These are phyloP conservation scores for Pseudonaja textilis DNA, from an alignment of 2,113 vertebrate genomes.

Conservation along the genomic window DNA sequence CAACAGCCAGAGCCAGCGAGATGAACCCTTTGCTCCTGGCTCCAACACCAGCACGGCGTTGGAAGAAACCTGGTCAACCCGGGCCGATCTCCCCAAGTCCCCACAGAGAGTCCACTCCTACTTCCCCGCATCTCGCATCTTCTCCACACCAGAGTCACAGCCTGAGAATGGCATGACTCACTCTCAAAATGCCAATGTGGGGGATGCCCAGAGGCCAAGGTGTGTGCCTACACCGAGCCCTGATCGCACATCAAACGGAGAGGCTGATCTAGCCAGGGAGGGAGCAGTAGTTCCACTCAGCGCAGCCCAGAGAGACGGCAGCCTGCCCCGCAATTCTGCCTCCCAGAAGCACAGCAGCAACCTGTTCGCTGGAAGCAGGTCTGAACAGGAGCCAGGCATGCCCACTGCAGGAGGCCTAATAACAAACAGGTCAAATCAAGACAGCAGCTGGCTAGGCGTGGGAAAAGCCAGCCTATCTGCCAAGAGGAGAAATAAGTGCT, in stretches of 20 bases:
- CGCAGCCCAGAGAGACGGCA: neutral
- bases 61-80: rapidly evolving
- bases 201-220: constrained; percentile 12
- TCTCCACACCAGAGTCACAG: neutral
- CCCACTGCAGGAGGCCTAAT: neutral
- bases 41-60: rapidly evolving
- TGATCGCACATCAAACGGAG: neutral
- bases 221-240: neutral
- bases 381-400: neutral
- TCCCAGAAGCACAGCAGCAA: neutral
- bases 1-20: rapidly evolving
- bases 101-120: rapidly evolving
- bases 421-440: neutral
- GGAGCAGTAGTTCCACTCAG: neutral
- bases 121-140: rapidly evolving
- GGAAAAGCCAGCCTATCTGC: neutral
- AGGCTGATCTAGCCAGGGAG: neutral
- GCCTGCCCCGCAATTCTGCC: neutral
- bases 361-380: neutral
- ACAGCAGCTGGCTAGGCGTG: neutral
- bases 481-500: neutral
- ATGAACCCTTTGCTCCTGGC: rapidly evolving
- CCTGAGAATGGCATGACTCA: constrained; percentile 9
- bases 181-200: neutral
- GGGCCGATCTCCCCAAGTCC: rapidly evolving